Base-by-base conservation (phyloP, 2,113 vertebrate species). In the Cebidichthys violaceus region DNA sequence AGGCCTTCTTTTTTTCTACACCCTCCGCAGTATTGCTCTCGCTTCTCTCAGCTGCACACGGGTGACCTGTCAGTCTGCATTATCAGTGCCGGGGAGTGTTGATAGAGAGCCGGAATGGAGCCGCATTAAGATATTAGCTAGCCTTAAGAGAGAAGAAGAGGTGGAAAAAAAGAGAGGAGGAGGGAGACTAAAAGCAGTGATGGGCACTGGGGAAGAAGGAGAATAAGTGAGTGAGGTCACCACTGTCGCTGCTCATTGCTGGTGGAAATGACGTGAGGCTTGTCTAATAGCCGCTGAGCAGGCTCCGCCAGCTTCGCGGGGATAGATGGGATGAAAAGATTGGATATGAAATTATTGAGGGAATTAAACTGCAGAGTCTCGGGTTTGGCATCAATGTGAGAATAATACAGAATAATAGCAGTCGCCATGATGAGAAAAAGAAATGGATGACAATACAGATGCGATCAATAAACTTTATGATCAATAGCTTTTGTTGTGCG, bases 1-100 rank as follows among this genome's bases (percentile, higher is more conserved):
- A 85, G 75, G 73, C 41, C 55, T 85, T 59, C 22, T 55, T 76
- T 55, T 76, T 73, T 73, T 79, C 60, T 70, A 60, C 75, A 4
- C 43, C 61, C 69, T 74, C 57, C 33, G 17, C 76, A 62, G 77
- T 43, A 60, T 74, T 60, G 66, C 81, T 79, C 83, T 72, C 73
- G 22, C 60, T 39, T 87, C 79, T 85, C 70, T 68, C 75, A 52
- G 84, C 79, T 57, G 86, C 80, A 76, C 77, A 77, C n/a, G 37
- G 81, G 55, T 82, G 82, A 92, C 74, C 91, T 79, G 91, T 86
- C 90, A 87, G 67, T 92, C 90, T 85, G 86, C 70, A 85, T 93
- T 92, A 88, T 88, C 89, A 75, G 79, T 14, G 71, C 89, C 69
- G 82, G 77, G 37, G 54, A 69, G 77, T 13, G 72, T 75, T 83